A percentile compares a stretch with the other conserved stretches of the same genome.
phyloP scores from a whole-genome alignment of 1,140 invertebrate genomes.

The Drosophila subobscura region DNA sequence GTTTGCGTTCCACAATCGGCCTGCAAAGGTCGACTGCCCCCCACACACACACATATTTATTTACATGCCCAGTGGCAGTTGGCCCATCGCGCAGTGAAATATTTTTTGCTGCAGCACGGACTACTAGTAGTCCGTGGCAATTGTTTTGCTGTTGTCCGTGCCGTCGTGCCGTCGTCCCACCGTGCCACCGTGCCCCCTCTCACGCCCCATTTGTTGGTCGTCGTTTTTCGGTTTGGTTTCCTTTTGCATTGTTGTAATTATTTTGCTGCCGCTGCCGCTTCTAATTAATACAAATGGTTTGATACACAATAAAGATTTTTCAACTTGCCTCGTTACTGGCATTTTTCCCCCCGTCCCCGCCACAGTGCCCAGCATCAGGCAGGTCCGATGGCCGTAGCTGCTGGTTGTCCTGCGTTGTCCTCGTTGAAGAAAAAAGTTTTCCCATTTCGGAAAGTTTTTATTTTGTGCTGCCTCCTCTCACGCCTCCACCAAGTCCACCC shows the following conservation, averaged over 20 bases:
- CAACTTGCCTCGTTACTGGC: conserved; percentile 77
- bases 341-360: conserved; percentile 7
- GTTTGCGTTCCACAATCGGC: background rate
- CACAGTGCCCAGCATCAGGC: too few relatives aligned
- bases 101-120: conserved; percentile 28
- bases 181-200: too few relatives aligned
- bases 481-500: background rate
- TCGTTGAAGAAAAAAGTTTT: conserved; percentile 75
- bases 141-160: conserved; percentile 13
- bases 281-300: conserved; percentile 83
- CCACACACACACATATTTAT: background rate
- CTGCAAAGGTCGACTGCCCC: background rate
- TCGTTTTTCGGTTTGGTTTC: conserved; percentile 23
- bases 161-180: too few relatives aligned
- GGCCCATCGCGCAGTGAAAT: conserved; percentile 15
- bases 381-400: conserved; percentile 12
- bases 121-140: conserved; percentile 28
- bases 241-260: conserved; percentile 72
- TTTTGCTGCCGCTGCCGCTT: conserved; percentile 71
- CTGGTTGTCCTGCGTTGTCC: conserved; percentile 52
- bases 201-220: conserved; percentile 14
- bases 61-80: conserved; percentile 29
- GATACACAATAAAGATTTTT: conserved; percentile 83
- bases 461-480: conserved; percentile 51
- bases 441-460: conserved; percentile 77